Conservation (phyloP, 2,888 invertebrate genomes). For the Drosophila neonasuta region DNA sequence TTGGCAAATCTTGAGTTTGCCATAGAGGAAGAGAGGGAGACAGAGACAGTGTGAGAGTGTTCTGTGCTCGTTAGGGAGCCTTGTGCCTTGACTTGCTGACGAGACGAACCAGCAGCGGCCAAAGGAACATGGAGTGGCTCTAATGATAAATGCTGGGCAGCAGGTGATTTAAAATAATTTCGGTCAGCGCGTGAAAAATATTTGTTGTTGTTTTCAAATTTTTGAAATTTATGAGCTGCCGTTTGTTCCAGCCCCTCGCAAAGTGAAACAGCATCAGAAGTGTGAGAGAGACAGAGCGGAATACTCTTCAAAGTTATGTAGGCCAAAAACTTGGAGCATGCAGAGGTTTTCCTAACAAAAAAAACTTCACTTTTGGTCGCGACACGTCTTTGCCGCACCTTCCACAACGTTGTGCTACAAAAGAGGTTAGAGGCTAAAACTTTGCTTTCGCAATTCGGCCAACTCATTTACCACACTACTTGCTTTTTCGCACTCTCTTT, state of each 20-base stretch:
- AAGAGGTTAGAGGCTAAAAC: constrained; percentile 61
- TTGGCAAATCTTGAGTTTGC: constrained; percentile 63
- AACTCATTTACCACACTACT: constrained; percentile 39
- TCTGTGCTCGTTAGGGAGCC: constrained; percentile 61
- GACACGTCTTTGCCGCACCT: constrained; percentile 63
- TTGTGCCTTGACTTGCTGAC: constrained; percentile 35
- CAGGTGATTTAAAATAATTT: constrained; percentile 79
- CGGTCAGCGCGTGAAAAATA: constrained; percentile 70
- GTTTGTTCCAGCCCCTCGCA: constrained; percentile 38
- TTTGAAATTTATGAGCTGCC: constrained; percentile 69
- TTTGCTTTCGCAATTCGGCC: constrained; percentile 60
- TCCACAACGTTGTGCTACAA: constrained; percentile 62
- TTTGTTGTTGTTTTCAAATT: constrained; percentile 65
- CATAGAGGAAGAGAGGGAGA: constrained; percentile 44
- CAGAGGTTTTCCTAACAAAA: constrained; percentile 30
- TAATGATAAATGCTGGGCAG: constrained; percentile 77
- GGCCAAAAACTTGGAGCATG: constrained; percentile 45
- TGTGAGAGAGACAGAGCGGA: neutral
- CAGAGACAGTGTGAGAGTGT: constrained; percentile 20
- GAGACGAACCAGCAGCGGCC: constrained; percentile 5
- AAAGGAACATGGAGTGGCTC: constrained; percentile 21
- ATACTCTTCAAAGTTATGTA: constrained; percentile 41
- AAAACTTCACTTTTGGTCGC: constrained; percentile 61
- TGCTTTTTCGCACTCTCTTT: constrained; percentile 2
- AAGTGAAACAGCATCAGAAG: constrained; percentile 2